Conservation (phyloP, 2,888 invertebrate species). For the Pyralis farinalis region DNA sequence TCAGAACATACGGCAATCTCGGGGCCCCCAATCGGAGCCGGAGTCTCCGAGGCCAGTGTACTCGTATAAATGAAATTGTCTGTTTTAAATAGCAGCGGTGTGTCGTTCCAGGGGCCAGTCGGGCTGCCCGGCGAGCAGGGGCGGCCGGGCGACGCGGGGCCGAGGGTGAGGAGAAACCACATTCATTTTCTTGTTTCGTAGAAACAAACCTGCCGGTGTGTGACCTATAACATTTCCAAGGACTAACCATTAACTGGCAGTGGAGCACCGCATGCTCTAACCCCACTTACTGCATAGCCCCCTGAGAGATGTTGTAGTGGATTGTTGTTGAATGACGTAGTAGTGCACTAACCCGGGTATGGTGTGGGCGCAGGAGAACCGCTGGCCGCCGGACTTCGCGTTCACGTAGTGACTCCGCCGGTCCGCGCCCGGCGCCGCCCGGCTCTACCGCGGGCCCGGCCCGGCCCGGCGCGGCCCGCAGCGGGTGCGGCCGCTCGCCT, state of each 20-base stretch:
- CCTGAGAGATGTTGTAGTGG: background rate
- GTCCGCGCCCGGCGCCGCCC: conserved; percentile 11
- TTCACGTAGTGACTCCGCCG: conserved; percentile 58
- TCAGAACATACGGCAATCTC: no score
- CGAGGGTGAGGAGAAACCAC: conserved; percentile 83
- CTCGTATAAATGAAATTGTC: no score
- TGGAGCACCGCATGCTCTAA: no score
- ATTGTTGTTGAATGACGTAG: conserved; percentile 19
- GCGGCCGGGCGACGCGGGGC: conserved; percentile 87
- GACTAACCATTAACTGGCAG: no score
- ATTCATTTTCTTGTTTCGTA: no score
- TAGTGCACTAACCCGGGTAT: conserved; percentile 39
- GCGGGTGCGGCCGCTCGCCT: conserved; percentile 7
- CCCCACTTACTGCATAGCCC: background rate
- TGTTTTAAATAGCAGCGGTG: background rate
- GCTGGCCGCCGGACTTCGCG: conserved; percentile 72
- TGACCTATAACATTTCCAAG: no score
- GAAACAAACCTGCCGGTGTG: no score
- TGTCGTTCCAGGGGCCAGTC: conserved; percentile 86
- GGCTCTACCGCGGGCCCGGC: conserved; percentile 8
- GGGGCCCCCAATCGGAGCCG: no score
- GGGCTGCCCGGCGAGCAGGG: conserved; percentile 89
- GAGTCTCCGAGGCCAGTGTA: no score
- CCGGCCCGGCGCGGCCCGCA: conserved; percentile 4
- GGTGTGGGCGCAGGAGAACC: conserved; percentile 63